Conservation (phyloP, 2,113 vertebrate genomes). For the Ellobius talpinus region DNA sequence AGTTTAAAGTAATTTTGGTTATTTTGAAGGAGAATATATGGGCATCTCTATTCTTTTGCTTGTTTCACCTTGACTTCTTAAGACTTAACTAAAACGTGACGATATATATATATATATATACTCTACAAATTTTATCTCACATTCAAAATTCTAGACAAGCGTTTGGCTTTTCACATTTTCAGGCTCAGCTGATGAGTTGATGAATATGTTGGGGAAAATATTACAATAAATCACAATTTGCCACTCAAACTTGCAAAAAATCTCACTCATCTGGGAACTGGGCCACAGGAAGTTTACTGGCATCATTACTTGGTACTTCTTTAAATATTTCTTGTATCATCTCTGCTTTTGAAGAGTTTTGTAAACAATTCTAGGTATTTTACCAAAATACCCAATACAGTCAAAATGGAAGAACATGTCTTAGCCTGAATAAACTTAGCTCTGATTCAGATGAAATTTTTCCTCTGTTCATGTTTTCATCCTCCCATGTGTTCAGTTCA, state of each 20-base stretch:
- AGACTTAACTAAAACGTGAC: not conserved
- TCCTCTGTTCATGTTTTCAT: not conserved
- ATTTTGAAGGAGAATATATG: not conserved
- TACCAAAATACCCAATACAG: conserved; percentile 10
- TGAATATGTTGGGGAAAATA: not conserved
- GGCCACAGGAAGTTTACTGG: not conserved
- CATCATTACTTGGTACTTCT: not conserved
- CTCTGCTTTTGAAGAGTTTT: conserved; percentile 3
- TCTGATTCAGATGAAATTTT: not conserved
- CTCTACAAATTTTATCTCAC: conserved; percentile 44
- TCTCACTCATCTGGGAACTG: conserved; percentile 41
- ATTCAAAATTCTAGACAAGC: not conserved
- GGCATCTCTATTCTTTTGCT: not conserved
- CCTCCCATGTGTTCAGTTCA: not conserved
- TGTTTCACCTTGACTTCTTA: not conserved
- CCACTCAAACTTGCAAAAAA: not conserved
- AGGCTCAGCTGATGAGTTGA: not conserved
- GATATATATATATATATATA: not conserved
- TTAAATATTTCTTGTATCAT: conserved; percentile 8
- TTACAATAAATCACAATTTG: not conserved
- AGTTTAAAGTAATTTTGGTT: not conserved
- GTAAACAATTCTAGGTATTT: conserved; percentile 32
- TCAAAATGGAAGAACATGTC: conserved; percentile 39
- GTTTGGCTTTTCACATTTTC: not conserved
- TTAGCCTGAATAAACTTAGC: not conserved